Conservation (phyloP, 2,797 vertebrate genomes). For the Falco novaeseelandiae region DNA sequence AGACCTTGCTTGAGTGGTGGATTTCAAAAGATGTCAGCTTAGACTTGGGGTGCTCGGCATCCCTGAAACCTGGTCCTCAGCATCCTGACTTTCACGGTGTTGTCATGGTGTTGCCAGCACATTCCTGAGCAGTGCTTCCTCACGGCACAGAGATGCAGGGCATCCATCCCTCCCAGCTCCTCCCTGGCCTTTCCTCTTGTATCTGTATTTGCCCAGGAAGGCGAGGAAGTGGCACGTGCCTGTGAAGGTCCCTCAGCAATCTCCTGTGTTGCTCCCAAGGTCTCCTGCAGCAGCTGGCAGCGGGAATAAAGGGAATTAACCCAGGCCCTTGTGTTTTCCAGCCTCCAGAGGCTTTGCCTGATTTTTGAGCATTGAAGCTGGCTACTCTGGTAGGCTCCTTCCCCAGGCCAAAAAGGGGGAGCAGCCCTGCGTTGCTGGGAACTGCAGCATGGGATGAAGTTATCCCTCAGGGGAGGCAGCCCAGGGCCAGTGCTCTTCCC, state of each 20-base stretch:
- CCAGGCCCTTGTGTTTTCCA: not conserved
- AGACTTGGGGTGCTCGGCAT: not conserved
- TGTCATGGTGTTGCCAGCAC: not conserved
- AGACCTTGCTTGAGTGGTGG: not conserved
- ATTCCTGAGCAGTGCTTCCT: not conserved
- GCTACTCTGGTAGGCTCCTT: not conserved
- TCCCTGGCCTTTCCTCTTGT: not conserved
- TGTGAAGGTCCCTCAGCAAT: not conserved
- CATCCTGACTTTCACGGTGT: not conserved
- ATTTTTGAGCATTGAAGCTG: too few relatives aligned
- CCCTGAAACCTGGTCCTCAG: not conserved
- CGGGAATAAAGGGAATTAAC: not conserved
- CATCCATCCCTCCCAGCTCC: not conserved
- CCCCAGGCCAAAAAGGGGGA: not conserved
- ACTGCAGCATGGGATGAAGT: not conserved
- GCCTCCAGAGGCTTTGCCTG: not conserved
- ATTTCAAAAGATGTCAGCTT: not conserved
- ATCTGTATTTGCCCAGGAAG: not conserved
- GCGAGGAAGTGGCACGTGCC: accelerated
- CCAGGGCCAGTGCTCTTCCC: accelerated
- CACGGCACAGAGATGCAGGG: not conserved
- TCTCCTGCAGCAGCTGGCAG: not conserved
- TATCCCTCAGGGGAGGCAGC: not conserved
- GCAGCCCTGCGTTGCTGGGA: not conserved
- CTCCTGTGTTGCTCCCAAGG: not conserved